Evolutionary conservation across 1,140 invertebrate genomes (phyloP).

Genomic region (Atta colombica): DNA sequence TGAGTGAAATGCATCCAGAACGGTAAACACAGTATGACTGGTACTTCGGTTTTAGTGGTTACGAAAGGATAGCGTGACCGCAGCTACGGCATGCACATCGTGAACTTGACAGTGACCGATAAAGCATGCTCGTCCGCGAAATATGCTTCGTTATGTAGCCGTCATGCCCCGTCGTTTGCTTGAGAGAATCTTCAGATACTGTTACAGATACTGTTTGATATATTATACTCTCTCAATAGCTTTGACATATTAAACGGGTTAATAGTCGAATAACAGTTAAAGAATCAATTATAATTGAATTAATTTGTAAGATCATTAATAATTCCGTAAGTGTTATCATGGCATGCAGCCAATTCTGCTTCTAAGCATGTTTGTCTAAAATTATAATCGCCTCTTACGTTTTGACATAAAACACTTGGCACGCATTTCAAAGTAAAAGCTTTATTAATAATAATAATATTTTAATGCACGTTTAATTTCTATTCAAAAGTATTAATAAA

Average conservation of each 20-base stretch:
- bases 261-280: neutral
- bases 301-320: slow-evolving; percentile 52
- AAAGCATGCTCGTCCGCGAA: slow-evolving; percentile 51
- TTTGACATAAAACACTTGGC: slow-evolving; percentile 28
- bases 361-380: slow-evolving; percentile 53
- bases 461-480: no score
- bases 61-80: slow-evolving; percentile 64
- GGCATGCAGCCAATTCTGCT: slow-evolving; percentile 41
- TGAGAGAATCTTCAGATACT: slow-evolving; percentile 23
- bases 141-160: slow-evolving; percentile 55
- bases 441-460: slow-evolving; percentile 64
- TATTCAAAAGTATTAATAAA: no score
- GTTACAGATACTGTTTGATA: slow-evolving; percentile 27
- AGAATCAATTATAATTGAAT: slow-evolving; percentile 46
- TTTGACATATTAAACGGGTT: slow-evolving; percentile 36
- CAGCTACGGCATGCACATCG: slow-evolving; percentile 46
- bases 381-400: slow-evolving; percentile 30
- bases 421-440: slow-evolving; percentile 12
- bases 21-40: slow-evolving; percentile 29
- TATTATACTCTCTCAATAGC: slow-evolving; percentile 8
- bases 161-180: slow-evolving; percentile 38
- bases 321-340: slow-evolving; percentile 41
- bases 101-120: slow-evolving; percentile 74
- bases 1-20: slow-evolving; percentile 25
- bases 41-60: slow-evolving; percentile 42